Evolutionary conservation across 1,140 invertebrate genomes (phyloP), one percentile per base, ranked within the genome.

Genomic region (Colletes gigas): DNA sequence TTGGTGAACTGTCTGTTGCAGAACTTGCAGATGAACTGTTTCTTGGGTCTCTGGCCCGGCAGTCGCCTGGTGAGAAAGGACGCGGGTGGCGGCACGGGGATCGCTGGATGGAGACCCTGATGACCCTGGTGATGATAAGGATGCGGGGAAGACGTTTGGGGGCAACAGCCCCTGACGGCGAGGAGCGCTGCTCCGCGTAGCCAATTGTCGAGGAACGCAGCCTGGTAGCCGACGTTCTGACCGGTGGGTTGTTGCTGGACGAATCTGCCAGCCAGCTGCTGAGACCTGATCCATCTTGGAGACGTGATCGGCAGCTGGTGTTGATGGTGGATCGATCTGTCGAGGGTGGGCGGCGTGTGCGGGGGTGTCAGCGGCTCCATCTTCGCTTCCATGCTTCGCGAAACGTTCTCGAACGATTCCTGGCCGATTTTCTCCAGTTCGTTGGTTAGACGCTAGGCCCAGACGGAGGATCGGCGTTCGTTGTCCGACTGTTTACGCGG

Each of bases 1-100:
- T 99, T 99, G 62, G 98, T 99, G 91, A 99, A 99, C 81, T 99
- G 97, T 2, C 98, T 94, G 88, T 97, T 96, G 93, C 98, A 99
- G 91, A 97, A 99, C 91, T 98, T 97, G 94, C 98, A 99, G 88
- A 99, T 98, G 91, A 98, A 99, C 91, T 99, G 97, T 89, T 98
- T 98, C 94, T 98, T 98, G 2, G 96, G 96, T 66, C 96, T 93
- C 4, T 95, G 94, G 50, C 95, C 95, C 0, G 94, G 94, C 1
- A 93, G 90, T 19, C 94, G 94, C 2, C 91, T 76, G 0, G 82
- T 73, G 0, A 93, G 78, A 86, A 94, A 92, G 0, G 91, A 78
- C 0, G 95, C 90, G 76, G 96, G 94, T 68, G 95, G 91, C 4
- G 95, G 94, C 0, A 94, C 91, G 0, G 95, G 93, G 39, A 95